phyloP scores from a whole-genome alignment of 2,797 vertebrate species.

The Sebastes vulpes region DNA sequence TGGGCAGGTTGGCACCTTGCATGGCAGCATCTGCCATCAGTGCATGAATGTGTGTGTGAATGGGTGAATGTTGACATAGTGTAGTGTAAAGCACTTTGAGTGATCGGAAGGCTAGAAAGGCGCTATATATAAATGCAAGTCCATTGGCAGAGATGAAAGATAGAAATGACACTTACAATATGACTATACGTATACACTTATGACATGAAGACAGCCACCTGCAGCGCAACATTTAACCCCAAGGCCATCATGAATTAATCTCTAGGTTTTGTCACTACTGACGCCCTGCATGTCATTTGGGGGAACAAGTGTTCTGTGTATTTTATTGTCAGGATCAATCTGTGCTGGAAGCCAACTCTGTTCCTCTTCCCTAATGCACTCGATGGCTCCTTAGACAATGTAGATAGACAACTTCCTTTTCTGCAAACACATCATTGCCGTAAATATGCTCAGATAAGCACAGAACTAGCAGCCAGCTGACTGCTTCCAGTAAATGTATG shows the following conservation, averaged over 20 bases:
- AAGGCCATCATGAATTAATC: not conserved
- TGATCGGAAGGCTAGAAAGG: too few species aligned
- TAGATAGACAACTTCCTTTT: slow-evolving; percentile 35
- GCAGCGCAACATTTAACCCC: not conserved
- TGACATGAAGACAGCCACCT: not conserved
- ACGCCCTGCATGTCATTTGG: not conserved
- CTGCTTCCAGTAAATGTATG: slow-evolving; percentile 59
- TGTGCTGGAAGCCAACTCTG: not conserved
- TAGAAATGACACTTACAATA: not conserved
- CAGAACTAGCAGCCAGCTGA: slow-evolving; percentile 30
- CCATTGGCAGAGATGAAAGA: not conserved
- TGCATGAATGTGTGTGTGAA: too few species aligned
- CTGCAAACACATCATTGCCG: slow-evolving; percentile 37
- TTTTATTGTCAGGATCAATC: slow-evolving; percentile 11
- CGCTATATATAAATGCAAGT: too few species aligned
- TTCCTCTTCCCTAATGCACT: slow-evolving; percentile 42
- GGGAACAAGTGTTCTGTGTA: not conserved
- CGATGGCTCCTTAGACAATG: slow-evolving; percentile 10
- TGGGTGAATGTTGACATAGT: too few species aligned
- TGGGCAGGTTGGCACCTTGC: too few species aligned
- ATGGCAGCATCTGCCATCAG: too few species aligned
- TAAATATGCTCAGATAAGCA: slow-evolving; percentile 45
- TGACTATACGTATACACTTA: not conserved
- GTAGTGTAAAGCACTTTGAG: too few species aligned
- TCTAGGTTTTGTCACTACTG: not conserved